Percentiles rank a stretch among this genome's conserved stretches.
These are phyloP conservation scores for Aphaenogaster floridana DNA, from an alignment of 1,140 invertebrate genomes.

Conservation along the genomic window DNA sequence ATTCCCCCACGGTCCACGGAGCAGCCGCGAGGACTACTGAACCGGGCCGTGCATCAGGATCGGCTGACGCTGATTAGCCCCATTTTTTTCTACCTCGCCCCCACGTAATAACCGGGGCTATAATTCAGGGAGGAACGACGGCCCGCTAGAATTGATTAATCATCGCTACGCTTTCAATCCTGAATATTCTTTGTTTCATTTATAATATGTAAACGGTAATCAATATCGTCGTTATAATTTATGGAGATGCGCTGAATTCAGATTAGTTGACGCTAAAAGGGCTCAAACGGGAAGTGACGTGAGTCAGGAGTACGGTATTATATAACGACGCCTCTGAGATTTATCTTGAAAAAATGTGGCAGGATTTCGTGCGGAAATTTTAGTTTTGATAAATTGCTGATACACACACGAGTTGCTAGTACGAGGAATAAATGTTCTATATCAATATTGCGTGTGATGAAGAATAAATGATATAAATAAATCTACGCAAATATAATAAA, in stretches of 20 bases:
- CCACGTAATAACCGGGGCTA: constrained; percentile 33
- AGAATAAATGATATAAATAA: neutral
- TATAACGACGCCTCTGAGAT: neutral
- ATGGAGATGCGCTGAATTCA: neutral
- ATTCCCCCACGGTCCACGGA: constrained; percentile 37
- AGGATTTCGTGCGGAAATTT: neutral
- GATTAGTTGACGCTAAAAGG: neutral
- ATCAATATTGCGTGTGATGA: neutral
- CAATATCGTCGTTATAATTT: constrained; percentile 23
- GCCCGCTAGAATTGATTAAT: constrained; percentile 33
- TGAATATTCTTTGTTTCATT: constrained; percentile 21
- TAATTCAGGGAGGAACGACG: constrained; percentile 36
- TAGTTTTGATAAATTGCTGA: neutral
- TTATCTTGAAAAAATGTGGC: neutral
- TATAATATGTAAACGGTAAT: constrained; percentile 35
- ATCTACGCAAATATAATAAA: constrained; percentile 25
- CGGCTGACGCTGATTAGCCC: constrained; percentile 49
- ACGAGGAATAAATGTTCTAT: neutral
- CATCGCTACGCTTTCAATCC: constrained; percentile 9
- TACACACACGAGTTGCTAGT: too few relatives aligned
- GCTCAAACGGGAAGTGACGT: neutral
- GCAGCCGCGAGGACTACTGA: neutral
- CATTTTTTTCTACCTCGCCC: neutral
- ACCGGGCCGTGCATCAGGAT: neutral
- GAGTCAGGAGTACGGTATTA: neutral